Evolutionary conservation across 2,113 vertebrate species (phyloP).

Genomic region (Thalassarche chlororhynchos): DNA sequence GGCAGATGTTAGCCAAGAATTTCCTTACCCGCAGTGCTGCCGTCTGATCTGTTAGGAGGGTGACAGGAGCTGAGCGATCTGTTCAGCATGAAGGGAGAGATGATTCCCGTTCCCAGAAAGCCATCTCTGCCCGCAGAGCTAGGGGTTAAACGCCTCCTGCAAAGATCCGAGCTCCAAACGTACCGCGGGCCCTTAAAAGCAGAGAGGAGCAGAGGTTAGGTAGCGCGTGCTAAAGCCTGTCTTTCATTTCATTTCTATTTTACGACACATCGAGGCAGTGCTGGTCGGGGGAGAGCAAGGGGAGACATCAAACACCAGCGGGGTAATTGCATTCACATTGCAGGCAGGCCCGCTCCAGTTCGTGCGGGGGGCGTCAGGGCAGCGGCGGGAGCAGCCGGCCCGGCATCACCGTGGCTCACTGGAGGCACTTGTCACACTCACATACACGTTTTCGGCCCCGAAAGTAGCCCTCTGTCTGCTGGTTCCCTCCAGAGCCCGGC

Average conservation of each 20-base stretch:
- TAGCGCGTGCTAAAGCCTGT: background rate
- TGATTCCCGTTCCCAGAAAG: background rate
- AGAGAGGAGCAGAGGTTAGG: background rate
- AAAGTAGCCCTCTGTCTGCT: background rate
- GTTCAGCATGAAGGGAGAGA: background rate
- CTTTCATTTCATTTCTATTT: background rate
- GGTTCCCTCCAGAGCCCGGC: background rate
- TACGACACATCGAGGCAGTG: background rate
- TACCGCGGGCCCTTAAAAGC: background rate
- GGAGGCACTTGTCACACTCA: background rate
- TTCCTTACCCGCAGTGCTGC: background rate
- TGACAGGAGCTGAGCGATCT: background rate
- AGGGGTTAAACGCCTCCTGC: background rate
- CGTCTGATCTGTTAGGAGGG: background rate
- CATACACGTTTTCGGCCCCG: accelerated
- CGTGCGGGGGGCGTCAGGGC: background rate
- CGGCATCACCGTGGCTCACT: accelerated
- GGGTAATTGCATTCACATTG: background rate
- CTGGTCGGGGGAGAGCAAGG: background rate
- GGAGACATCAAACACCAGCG: background rate
- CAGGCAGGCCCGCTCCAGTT: background rate
- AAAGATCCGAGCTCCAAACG: background rate
- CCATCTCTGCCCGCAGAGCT: background rate
- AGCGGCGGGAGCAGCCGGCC: background rate
- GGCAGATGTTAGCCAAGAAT: background rate